phyloP scores from a whole-genome alignment of 2,113 vertebrate genomes.

The Ellobius talpinus region DNA sequence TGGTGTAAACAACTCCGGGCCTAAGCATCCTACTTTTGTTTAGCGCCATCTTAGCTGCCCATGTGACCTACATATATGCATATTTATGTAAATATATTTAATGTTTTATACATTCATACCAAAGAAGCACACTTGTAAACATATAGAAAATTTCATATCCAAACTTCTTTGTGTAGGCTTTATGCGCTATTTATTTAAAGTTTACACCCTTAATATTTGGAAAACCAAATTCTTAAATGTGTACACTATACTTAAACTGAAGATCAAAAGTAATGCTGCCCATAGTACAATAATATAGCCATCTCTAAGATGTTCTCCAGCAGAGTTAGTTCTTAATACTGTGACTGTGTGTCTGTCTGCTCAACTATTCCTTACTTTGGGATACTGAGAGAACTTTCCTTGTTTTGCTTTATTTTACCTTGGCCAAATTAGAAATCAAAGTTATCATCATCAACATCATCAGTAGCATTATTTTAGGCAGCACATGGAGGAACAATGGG shows the following conservation, averaged over 20 bases:
- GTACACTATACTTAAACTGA: background rate
- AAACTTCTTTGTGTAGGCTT: background rate
- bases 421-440: background rate
- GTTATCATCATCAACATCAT: background rate
- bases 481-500: background rate
- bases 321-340: background rate
- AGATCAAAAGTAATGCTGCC: background rate
- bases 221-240: background rate
- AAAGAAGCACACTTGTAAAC: background rate
- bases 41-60: too few species aligned
- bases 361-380: background rate
- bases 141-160: background rate
- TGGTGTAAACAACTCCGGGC: too few species aligned
- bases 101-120: background rate
- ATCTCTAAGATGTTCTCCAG: background rate
- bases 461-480: background rate
- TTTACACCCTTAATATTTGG: background rate
- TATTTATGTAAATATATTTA: background rate
- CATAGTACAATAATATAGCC: background rate
- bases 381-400: background rate
- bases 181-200: background rate
- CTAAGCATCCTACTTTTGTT: rapidly evolving
- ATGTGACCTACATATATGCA: too few species aligned
- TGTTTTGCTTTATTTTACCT: background rate
- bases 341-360: too few species aligned